Percentiles rank a stretch among this genome's conserved stretches.
These are phyloP conservation scores for Hippoglossus hippoglossus DNA, from an alignment of 2,797 vertebrate genomes.

Conservation along the genomic window DNA sequence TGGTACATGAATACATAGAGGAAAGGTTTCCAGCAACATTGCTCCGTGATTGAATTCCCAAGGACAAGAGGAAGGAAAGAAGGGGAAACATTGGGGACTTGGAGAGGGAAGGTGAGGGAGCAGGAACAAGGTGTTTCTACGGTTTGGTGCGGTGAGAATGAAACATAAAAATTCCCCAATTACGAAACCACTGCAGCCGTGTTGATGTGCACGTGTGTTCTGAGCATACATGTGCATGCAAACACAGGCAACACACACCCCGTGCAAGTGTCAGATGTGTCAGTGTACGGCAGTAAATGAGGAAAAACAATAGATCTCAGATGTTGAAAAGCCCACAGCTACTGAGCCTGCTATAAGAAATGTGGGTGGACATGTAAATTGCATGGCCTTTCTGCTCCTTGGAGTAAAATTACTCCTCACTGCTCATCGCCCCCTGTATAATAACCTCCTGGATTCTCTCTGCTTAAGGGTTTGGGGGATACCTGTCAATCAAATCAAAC, in stretches of 20 bases:
- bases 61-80: conserved; percentile 55
- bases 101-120: conserved; percentile 26
- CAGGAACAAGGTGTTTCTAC: conserved; percentile 18
- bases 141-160: conserved; percentile 20
- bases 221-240: background rate
- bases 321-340: conserved; percentile 32
- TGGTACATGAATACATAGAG: conserved; percentile 71
- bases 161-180: conserved; percentile 25
- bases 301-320: conserved; percentile 33
- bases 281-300: conserved; percentile 36
- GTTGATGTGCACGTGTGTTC: conserved; percentile 15
- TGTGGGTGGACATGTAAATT: conserved; percentile 69
- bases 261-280: conserved; percentile 26
- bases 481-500: conserved; percentile 75
- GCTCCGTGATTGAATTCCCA: conserved; percentile 79
- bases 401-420: conserved; percentile 64
- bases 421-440: conserved; percentile 63
- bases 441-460: conserved; percentile 57
- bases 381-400: conserved; percentile 57
- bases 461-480: conserved; percentile 58
- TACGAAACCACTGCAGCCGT: conserved; percentile 22
- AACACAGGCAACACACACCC: conserved; percentile 4
- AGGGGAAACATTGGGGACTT: conserved; percentile 26
- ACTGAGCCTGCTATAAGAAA: conserved; percentile 32
- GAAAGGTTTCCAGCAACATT: conserved; percentile 67